These are phyloP conservation scores for Lobophora halterata DNA, from an alignment of 2,888 invertebrate species.

Conservation along the genomic window DNA sequence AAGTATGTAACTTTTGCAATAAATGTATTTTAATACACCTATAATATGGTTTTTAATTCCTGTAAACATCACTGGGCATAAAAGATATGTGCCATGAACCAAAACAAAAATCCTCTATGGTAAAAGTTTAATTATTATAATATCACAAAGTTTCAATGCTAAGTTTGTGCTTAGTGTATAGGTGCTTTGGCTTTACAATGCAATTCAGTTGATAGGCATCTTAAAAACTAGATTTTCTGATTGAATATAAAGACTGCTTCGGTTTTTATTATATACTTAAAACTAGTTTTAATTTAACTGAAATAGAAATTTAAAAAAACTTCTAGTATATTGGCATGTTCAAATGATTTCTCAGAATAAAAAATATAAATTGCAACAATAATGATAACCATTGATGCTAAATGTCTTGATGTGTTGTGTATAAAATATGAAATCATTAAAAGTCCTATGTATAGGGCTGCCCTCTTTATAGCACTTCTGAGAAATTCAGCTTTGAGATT, in stretches of 20 bases:
- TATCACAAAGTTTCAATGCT: constrained; percentile 15
- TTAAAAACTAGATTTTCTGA: no score
- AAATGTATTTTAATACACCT: constrained; percentile 80
- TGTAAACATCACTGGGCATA: background rate
- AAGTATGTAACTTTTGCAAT: constrained; percentile 76
- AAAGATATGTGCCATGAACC: no score
- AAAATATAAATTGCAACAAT: constrained; percentile 51
- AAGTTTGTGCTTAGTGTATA: background rate
- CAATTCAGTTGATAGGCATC: no score
- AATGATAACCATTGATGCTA: constrained; percentile 48
- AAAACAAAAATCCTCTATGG: no score
- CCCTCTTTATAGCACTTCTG: constrained; percentile 42
- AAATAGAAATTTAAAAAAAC: constrained; percentile 22
- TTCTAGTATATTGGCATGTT: constrained; percentile 38
- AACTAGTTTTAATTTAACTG: no score
- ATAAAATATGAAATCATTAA: constrained; percentile 47
- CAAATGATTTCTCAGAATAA: constrained; percentile 46
- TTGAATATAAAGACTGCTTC: no score
- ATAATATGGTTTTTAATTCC: constrained; percentile 45
- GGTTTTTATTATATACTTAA: background rate
- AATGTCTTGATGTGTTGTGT: constrained; percentile 39
- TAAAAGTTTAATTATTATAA: no score
- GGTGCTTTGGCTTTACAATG: background rate
- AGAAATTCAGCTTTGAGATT: constrained; percentile 45
- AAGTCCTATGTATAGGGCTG: constrained; percentile 50